Percentiles rank a stretch among this genome's conserved stretches.
phyloP scores from a whole-genome alignment of 2,113 vertebrate genomes.

The Salvator merianae region DNA sequence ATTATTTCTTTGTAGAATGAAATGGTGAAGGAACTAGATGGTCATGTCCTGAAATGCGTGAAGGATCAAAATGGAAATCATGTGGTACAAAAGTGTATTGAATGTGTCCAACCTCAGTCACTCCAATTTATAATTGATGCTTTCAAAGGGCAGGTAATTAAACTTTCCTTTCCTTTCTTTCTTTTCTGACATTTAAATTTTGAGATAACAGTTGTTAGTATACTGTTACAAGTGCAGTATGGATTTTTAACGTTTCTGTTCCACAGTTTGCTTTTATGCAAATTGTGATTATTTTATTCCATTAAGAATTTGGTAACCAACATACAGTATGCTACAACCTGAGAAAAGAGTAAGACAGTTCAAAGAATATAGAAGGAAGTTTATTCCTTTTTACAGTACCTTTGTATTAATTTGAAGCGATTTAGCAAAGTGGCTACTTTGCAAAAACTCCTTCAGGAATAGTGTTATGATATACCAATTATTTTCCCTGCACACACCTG shows the following conservation, averaged over 20 bases:
- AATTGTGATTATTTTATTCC: background rate
- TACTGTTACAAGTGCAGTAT: background rate
- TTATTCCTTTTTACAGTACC: background rate
- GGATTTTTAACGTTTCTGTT: background rate
- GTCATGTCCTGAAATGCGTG: constrained; percentile 96
- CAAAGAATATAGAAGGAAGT: background rate
- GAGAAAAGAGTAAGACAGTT: background rate
- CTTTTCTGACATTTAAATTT: background rate
- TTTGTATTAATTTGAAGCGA: background rate
- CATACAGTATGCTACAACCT: background rate
- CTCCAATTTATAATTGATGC: constrained; percentile 97
- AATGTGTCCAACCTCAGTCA: constrained; percentile 94
- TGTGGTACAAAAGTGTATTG: constrained; percentile 97
- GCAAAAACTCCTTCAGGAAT: background rate
- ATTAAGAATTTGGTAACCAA: background rate
- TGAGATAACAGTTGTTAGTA: background rate
- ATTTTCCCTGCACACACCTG: background rate
- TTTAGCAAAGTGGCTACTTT: too few species aligned
- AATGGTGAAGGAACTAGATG: constrained; percentile 94
- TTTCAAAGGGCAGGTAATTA: constrained; percentile 91
- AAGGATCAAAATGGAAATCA: constrained; percentile 98
- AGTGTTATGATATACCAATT: too few species aligned
- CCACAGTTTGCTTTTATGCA: background rate
- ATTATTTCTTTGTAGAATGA: constrained; percentile 81
- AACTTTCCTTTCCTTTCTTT: constrained; percentile 15